Evolutionary conservation across 2,888 invertebrate genomes (phyloP).

Genomic region (Tachina fera): DNA sequence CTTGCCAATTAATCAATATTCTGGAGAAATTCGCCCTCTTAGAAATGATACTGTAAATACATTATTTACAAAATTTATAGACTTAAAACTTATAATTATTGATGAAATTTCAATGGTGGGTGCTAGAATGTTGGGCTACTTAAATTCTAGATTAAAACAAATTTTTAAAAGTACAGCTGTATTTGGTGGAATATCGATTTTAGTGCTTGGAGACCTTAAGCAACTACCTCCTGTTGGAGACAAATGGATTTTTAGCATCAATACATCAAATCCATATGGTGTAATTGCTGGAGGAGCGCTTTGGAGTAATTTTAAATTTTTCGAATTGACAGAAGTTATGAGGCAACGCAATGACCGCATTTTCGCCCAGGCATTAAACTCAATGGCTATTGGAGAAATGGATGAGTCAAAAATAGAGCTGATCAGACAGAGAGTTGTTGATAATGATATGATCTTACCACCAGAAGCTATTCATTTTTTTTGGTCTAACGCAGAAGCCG

Average conservation of each 20-base stretch:
- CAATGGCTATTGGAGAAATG: conserved; percentile 48
- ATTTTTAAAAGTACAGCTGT: conserved; percentile 47
- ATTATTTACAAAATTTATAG: conserved; percentile 25
- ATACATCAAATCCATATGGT: not conserved
- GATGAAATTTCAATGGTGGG: conserved; percentile 64
- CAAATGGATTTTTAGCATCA: conserved; percentile 33
- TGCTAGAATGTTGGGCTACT: conserved; percentile 36
- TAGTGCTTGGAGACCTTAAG: conserved; percentile 31
- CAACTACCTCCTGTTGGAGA: conserved; percentile 38
- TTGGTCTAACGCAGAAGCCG: conserved; percentile 31
- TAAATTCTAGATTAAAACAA: conserved; percentile 50
- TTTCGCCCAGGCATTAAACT: conserved; percentile 24
- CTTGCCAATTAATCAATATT: conserved; percentile 47
- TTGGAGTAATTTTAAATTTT: conserved; percentile 24
- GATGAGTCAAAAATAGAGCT: not conserved
- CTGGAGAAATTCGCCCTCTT: conserved; percentile 49
- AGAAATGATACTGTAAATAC: conserved; percentile 49
- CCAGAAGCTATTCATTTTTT: conserved; percentile 41
- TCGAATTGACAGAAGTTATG: conserved; percentile 31
- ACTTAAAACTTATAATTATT: conserved; percentile 57
- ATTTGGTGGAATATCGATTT: conserved; percentile 44
- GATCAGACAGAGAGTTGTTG: conserved; percentile 9
- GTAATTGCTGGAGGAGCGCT: not conserved
- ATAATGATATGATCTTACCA: not conserved
- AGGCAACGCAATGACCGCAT: conserved; percentile 19